Evolutionary conservation across 30 jellyfish, hydroid and myxozoan species (phyloP), one percentile per base, ranked within the genome.

Genomic region (Hydractinia symbiolongicarpus): DNA sequence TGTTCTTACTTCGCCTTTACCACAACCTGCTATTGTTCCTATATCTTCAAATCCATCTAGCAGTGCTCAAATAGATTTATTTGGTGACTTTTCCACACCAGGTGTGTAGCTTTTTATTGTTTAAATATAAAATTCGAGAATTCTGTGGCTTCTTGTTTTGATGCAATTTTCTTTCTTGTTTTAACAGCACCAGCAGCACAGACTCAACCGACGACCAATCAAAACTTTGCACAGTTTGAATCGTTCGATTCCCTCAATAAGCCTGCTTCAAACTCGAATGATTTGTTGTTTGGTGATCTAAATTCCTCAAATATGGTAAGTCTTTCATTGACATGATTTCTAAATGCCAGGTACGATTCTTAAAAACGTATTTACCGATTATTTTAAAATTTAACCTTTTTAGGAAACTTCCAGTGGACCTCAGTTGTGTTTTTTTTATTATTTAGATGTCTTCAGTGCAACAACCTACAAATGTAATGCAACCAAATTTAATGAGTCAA

Each of bases 61-160:
- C 8, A 9, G 53, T 9, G 55, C 54, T 13, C 82, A 83, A 56
- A 61, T 75, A 13, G 95, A 89, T 81, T 61, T 89, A 69, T 89
- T 89, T 89, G 96, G 96, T 55, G 91, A 82, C 13, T 89, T 89
- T 62, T 75, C 94, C 17, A 68, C 90, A 30, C 86, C 95, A 52
- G 21, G 85, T 77, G 54, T 7, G 64, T 72, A 15, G 19, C 2
- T 60, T 13, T 66, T 66, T 66, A 53, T 13, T 66, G 1, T 60
- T 60, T 15, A 60, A 60, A 16, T 60, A 13, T 60, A 30, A 30
- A n/a, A n/a, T 9, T 66, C 40, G 19, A n/a, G 7, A 58, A 53
- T 62, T 62, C 61, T 49, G 14, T 30, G 44, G 44, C 44, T 30
- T 30, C 44, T 30, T 30, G 44, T 50, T n/a, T 13, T 7, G 8